Evolutionary conservation across 2,888 invertebrate species (phyloP), one percentile per base, ranked within the genome.

Genomic region (Ganaspis brasiliensis): DNA sequence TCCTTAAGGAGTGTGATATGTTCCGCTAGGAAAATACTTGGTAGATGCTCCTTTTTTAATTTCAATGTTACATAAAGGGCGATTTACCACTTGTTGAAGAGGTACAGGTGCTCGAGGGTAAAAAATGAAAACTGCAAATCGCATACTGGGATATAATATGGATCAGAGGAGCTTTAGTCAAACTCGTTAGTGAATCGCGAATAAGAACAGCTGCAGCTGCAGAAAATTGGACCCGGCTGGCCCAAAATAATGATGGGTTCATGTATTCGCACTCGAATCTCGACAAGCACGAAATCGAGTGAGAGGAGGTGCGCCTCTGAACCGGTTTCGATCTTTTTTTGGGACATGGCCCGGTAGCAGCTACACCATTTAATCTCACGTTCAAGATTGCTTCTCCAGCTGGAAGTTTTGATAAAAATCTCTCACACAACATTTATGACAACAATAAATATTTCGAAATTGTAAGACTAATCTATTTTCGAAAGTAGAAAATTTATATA

Each of bases 181-280:
- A 67, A 67, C 67, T 67, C 9, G 67, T 67, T 67, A 67, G 67
- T 67, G 45, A 49, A 24, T 14, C 63, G 21, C 63, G 24, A 40
- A 37, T 21, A 21, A 24, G n/a, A 21, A 37, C 63, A 63, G 63
- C 24, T 63, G 67, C 67, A 67, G 67, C 67, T 67, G 67, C 35
- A 67, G 45, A 67, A 40, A 67, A 67, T 67, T 67, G 67, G n/a
- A 24, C 24, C 45, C 45, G 67, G 45, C 67, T 67, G 67, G 67
- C 67, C 67, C 9, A 67, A 67, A 67, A 67, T 67, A 67, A 67
- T 67, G 40, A 67, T 45, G 40, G 67, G 67, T 67, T 67, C 45
- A 14, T 45, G n/a, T 24, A 37, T 61, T 67, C 45, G 67, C 45
- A 45, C 45, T 49, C 45, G 67, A 67, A 67, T 45, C 45, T 67